A percentile compares a stretch with the other conserved stretches of the same genome.
Evolutionary conservation across 2,797 vertebrate species (phyloP).

Genomic region (Scomberomorus guttatus): DNA sequence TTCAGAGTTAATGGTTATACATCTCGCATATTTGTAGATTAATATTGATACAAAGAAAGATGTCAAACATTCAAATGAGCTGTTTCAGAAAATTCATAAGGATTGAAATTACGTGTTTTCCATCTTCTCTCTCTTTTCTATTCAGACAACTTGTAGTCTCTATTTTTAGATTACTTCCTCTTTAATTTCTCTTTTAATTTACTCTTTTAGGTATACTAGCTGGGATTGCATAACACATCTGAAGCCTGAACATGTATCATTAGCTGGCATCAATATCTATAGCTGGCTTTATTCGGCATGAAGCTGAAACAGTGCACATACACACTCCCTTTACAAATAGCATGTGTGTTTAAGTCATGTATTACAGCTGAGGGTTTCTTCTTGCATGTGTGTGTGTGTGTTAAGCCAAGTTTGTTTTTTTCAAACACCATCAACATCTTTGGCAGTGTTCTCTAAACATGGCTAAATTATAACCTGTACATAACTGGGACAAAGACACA

Average conservation of each 20-base stretch:
- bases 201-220: slow-evolving; percentile 42
- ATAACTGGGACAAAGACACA: slow-evolving; percentile 9
- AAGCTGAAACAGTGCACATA: slow-evolving; percentile 9
- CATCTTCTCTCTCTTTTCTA: slow-evolving; percentile 12
- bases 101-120: slow-evolving; percentile 19
- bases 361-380: slow-evolving; percentile 29
- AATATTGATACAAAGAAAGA: slow-evolving; percentile 6
- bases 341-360: slow-evolving; percentile 37
- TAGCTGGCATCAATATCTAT: slow-evolving; percentile 18
- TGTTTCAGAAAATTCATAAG: neutral
- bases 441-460: neutral
- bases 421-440: slow-evolving; percentile 33
- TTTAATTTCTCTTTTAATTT: slow-evolving; percentile 56
- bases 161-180: slow-evolving; percentile 54
- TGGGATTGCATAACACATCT: slow-evolving; percentile 31
- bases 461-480: slow-evolving; percentile 19
- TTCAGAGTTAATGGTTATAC: neutral
- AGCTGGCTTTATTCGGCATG: slow-evolving; percentile 24
- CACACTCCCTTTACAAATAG: slow-evolving; percentile 19
- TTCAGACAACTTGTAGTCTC: slow-evolving; percentile 30
- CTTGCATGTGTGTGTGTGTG: neutral
- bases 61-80: neutral
- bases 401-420: slow-evolving; percentile 34
- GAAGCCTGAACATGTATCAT: slow-evolving; percentile 19
- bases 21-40: neutral